phyloP scores from a whole-genome alignment of 2,888 invertebrate genomes.

The Harmothoe impar region DNA sequence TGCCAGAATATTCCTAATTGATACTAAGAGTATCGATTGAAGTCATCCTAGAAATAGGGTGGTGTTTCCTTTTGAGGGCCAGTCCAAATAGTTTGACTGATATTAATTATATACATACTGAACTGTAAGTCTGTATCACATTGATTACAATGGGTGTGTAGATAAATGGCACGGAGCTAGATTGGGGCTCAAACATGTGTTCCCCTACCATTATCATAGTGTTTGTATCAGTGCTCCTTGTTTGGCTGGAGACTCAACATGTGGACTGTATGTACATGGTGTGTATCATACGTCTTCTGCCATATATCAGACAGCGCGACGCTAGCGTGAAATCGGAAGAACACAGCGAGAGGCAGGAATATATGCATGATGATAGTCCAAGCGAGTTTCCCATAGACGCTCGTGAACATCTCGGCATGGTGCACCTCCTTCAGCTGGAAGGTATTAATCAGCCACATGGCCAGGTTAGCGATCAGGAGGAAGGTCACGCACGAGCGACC shows the following conservation, averaged over 20 bases:
- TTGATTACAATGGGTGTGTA: no score
- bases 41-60: no score
- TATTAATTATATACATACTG: no score
- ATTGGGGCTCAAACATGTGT: no score
- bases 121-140: no score
- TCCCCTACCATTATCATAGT: no score
- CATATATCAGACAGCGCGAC: slow-evolving; percentile 64
- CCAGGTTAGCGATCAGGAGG: slow-evolving; percentile 86
- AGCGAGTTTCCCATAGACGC: slow-evolving; percentile 50
- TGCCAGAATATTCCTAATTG: no score
- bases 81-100: no score
- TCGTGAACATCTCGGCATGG: neutral
- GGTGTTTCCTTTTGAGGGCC: no score
- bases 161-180: neutral
- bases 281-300: slow-evolving; percentile 22
- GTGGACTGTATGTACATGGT: slow-evolving; percentile 14
- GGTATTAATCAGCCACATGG: slow-evolving; percentile 86
- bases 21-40: no score
- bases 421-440: slow-evolving; percentile 64
- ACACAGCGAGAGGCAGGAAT: slow-evolving; percentile 61
- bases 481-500: slow-evolving; percentile 84
- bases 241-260: neutral
- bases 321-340: slow-evolving; percentile 62
- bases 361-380: slow-evolving; percentile 63
- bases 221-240: neutral